Conservation (phyloP, 2,797 vertebrate genomes). For the Halcyon badia region DNA sequence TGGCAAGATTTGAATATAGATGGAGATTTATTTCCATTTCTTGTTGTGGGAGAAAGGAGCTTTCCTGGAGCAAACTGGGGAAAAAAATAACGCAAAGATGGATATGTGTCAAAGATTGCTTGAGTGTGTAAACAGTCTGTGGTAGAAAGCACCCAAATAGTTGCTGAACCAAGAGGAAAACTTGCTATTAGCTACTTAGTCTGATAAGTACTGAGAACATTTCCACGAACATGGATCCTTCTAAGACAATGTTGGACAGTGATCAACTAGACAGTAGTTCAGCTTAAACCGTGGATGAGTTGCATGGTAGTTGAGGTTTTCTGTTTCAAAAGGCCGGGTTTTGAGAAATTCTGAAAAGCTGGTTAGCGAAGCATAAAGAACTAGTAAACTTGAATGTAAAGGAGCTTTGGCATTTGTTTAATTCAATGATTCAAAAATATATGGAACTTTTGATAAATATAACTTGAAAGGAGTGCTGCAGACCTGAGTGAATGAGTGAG, state of each 20-base stretch:
- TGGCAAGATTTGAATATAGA: neutral
- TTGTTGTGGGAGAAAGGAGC: neutral
- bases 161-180: neutral
- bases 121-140: neutral
- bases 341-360: neutral
- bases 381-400: neutral
- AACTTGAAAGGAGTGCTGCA: neutral
- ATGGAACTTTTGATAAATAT: neutral
- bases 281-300: neutral
- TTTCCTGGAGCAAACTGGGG: neutral
- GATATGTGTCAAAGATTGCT: neutral
- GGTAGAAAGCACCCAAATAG: neutral
- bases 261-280: neutral
- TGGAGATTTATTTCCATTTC: neutral
- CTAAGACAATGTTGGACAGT: neutral
- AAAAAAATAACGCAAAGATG: neutral
- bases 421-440: neutral
- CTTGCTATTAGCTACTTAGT: neutral
- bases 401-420: neutral
- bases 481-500: neutral
- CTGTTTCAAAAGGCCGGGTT: neutral
- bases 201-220: neutral
- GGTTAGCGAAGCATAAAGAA: neutral
- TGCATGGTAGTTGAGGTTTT: neutral
- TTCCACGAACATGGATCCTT: neutral